Evolutionary conservation across 1,140 invertebrate species (phyloP), one percentile per base, ranked within the genome.

Genomic region (Eumaeus atala): DNA sequence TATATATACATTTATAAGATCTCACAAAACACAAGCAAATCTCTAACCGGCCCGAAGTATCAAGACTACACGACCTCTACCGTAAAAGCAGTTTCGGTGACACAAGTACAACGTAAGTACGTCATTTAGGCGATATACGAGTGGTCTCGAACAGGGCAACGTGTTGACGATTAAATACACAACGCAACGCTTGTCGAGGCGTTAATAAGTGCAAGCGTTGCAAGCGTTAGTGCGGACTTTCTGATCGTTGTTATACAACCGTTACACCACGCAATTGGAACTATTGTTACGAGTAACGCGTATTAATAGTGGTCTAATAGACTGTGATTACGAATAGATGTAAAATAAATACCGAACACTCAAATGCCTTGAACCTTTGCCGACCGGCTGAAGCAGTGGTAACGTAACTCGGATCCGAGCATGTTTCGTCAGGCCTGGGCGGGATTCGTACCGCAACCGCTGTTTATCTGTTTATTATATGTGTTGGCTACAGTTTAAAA

Each of bases 41-140:
- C 9, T 48, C n/a, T n/a, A n/a, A n/a, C n/a, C n/a, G n/a, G n/a
- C n/a, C n/a, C n/a, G 40, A 65, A 70, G 49, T 62, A 74, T 67
- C 67, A 76, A 78, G 48, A 62, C 8, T 1, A 12, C 48, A 48
- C 9, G 36, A 48, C 49, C 8, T 3, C 0, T 1, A 9, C 28
- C 33, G 9, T 34, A 28, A 33, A 55, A 56, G 59, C 55, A 72
- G 67, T 70, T 78, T 78, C 52, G 74, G 69, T 65, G 66, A 68
- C 66, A 67, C 66, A 65, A 67, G 63, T 59, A 62, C 62, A 60
- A 64, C 64, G 51, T 70, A 75, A 78, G 67, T 62, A 66, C 71
- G 72, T 77, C 74, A 67, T 77, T 74, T 56, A 59, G 53, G 61
- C 68, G 63, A 72, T 77, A 72, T 70, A 74, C 65, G 65, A 66